A percentile compares a stretch with the other conserved stretches of the same genome.
These are phyloP conservation scores for Lasioglossum lativentre DNA, from an alignment of 2,888 invertebrate species.

Conservation along the genomic window DNA sequence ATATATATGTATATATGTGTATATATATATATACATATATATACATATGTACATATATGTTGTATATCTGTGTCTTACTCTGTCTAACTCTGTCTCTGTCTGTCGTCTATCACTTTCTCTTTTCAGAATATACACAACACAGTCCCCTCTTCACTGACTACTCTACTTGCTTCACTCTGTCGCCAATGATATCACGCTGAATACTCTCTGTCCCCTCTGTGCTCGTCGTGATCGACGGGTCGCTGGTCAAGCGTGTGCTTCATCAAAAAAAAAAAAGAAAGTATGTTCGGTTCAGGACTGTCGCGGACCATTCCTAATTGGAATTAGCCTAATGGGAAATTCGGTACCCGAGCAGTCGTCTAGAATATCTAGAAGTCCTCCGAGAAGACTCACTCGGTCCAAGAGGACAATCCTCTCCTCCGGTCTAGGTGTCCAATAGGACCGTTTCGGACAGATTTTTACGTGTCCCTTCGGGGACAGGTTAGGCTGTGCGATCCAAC, in stretches of 20 bases:
- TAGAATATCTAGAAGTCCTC: background rate
- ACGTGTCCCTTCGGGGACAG: background rate
- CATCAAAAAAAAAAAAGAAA: conserved; percentile 33
- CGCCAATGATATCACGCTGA: conserved; percentile 56
- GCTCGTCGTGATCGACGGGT: conserved; percentile 25
- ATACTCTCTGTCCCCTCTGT: conserved; percentile 24
- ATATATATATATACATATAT: background rate
- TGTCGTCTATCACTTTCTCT: conserved; percentile 22
- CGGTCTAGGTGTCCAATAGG: background rate
- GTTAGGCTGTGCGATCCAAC: background rate
- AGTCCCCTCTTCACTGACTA: conserved; percentile 40
- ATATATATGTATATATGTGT: background rate
- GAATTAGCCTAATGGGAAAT: conserved; percentile 18
- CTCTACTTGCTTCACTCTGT: conserved; percentile 48
- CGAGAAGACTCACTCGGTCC: background rate
- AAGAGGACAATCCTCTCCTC: background rate
- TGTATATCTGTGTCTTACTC: conserved; percentile 9
- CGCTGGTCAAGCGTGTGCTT: conserved; percentile 58
- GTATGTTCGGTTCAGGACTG: conserved; percentile 76
- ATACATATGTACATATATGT: background rate
- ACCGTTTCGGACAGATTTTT: background rate
- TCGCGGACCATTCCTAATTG: conserved; percentile 81
- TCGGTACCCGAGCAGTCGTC: background rate
- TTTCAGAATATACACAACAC: background rate
- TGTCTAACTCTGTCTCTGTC: background rate